Percentiles rank a stretch among this genome's conserved stretches.
phyloP scores from a whole-genome alignment of 2,888 invertebrate species.

The Drosophila birchii region DNA sequence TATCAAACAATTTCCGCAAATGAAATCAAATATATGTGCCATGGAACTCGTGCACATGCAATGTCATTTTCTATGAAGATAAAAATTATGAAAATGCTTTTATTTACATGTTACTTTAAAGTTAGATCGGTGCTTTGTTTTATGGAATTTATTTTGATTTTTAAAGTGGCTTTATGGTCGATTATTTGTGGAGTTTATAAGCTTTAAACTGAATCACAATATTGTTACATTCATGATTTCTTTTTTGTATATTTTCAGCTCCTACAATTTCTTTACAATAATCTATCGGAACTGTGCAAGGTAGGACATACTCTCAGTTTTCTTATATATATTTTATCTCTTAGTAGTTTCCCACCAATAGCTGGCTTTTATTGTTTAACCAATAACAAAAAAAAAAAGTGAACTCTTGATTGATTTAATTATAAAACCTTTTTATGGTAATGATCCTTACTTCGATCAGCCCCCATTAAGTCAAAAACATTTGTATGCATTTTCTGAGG shows the following conservation, averaged over 20 bases:
- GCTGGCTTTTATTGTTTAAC: not conserved
- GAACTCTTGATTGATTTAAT: conserved; percentile 10
- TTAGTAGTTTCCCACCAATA: not conserved
- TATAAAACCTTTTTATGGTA: conserved; percentile 6
- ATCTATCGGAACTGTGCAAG: not conserved
- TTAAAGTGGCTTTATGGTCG: not conserved
- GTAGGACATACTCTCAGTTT: not conserved
- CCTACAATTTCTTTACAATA: not conserved
- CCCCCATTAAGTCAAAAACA: conserved; percentile 26
- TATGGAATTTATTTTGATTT: not conserved
- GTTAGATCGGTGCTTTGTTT: not conserved
- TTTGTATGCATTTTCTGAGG: conserved; percentile 20
- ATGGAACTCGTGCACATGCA: conserved; percentile 2
- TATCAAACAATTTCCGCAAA: conserved; percentile 50
- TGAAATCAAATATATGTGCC: conserved; percentile 19
- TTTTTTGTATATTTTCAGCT: conserved; percentile 2
- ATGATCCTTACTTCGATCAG: not conserved
- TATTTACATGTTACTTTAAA: conserved; percentile 16
- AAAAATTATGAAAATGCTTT: conserved; percentile 17
- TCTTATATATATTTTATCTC: not conserved
- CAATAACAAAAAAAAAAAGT: conserved; percentile 9
- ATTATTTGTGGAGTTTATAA: not conserved
- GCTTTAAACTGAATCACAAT: not conserved
- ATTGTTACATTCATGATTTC: not conserved
- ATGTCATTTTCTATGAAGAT: conserved; percentile 7